Evolutionary conservation across 2,113 vertebrate species (phyloP), one percentile per base, ranked within the genome.

Genomic region (Neolamprologus cancellatus): DNA sequence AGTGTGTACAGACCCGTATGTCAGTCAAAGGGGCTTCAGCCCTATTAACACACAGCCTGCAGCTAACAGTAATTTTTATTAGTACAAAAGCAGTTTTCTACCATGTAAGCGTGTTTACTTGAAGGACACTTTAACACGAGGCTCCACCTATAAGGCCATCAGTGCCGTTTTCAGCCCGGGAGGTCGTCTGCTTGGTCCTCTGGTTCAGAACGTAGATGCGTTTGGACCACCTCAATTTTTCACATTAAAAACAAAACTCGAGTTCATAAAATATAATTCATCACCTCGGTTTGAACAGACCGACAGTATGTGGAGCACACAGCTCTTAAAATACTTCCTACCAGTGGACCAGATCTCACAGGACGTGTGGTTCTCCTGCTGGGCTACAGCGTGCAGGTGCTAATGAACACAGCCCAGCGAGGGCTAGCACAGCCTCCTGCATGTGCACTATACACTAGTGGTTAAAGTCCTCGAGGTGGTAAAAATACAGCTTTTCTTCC

Each of bases 271-370:
- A 12, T 25, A 41, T 64, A 48, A 80, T 57, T 6, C 11, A 55
- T 78, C 61, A 41, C 82, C 46, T 50, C 28, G 0, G 61, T 76
- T 17, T 30, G 64, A 59, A 44, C 28, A 64, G 20, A 12, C 48
- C 14, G 50, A 53, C 15, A 34, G 36, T n/a, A 30, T 30, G n/a
- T 50, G 44, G 18, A 7, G 25, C 36, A 23, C 25, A 41, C 53
- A 30, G n/a, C 48, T 46, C 28, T 32, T 61, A 57, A 61, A 90
- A 46, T 64, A 44, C 23, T 32, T 82, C 15, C 50, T 69, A 53
- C 23, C 57, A 44, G 82, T 79, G 55, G 34, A 83, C 46, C 71
- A 78, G 61, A 86, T 89, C 71, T 89, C 78, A 28, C 23, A 81
- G 57, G 84, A 78, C 28, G 15, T 20, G 36, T 7, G n/a, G 52